Evolutionary conservation across 2,113 vertebrate genomes (phyloP).

Genomic region (Hypanus sabinus): DNA sequence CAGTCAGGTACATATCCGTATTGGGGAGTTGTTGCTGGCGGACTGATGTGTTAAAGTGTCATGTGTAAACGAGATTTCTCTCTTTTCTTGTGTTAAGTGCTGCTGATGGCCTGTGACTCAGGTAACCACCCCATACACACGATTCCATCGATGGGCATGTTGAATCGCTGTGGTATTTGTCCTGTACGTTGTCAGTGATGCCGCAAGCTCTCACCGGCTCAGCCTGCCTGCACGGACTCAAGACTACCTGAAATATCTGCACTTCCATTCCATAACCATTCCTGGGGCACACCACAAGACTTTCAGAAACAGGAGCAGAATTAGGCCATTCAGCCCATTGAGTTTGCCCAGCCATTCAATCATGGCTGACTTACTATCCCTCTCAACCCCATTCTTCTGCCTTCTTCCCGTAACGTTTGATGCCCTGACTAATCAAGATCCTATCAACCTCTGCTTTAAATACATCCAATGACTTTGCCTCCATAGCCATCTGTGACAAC

Average conservation of each 20-base stretch:
- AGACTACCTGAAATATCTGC: background rate
- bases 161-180: background rate
- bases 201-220: background rate
- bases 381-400: too few species aligned
- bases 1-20: background rate
- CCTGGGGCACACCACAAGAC: too few species aligned
- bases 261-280: too few species aligned
- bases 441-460: too few species aligned
- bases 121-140: constrained; percentile 47
- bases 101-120: constrained; percentile 50
- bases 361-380: too few species aligned
- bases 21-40: background rate
- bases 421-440: too few species aligned
- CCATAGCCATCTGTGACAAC: too few species aligned
- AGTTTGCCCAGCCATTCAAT: too few species aligned
- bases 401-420: too few species aligned
- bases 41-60: background rate
- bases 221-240: background rate
- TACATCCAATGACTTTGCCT: too few species aligned
- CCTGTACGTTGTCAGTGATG: background rate
- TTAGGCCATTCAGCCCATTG: too few species aligned
- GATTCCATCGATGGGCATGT: background rate
- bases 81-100: constrained; percentile 47
- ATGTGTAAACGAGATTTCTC: constrained; percentile 4
- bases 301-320: too few species aligned